phyloP scores from a whole-genome alignment of 2,797 vertebrate genomes.

The Fratercula arctica region DNA sequence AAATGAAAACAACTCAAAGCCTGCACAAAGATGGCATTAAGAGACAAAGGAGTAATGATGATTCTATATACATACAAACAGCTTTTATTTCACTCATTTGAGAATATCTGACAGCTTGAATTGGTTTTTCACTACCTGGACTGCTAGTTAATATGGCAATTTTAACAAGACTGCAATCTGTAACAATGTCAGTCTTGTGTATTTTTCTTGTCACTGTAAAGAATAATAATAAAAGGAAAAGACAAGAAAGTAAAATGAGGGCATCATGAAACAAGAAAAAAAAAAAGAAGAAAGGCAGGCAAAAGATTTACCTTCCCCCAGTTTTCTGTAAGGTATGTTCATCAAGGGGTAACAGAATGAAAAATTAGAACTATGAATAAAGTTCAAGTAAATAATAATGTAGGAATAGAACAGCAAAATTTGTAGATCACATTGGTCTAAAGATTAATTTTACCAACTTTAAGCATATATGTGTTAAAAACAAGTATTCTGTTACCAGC shows the following conservation, averaged over 20 bases:
- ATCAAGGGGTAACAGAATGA: background rate
- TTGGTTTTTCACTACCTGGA: constrained; percentile 52
- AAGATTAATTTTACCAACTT: background rate
- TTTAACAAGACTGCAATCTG: constrained; percentile 60
- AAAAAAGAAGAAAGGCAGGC: background rate
- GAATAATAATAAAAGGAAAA: constrained; percentile 32
- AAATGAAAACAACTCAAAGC: constrained; percentile 42
- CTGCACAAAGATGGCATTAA: background rate
- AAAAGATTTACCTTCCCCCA: background rate
- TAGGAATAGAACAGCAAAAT: background rate
- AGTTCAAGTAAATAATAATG: background rate
- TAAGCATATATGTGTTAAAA: background rate
- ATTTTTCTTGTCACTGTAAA: constrained; percentile 56
- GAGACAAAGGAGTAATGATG: constrained; percentile 28
- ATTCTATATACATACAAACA: constrained; percentile 49
- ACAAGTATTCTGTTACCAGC: background rate
- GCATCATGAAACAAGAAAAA: background rate
- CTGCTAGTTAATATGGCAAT: constrained; percentile 48
- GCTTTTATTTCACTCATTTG: constrained; percentile 55
- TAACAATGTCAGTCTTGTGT: constrained; percentile 10
- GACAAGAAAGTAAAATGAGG: constrained; percentile 15
- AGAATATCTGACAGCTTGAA: constrained; percentile 67
- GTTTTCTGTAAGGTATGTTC: background rate
- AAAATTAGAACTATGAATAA: background rate
- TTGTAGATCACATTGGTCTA: background rate